phyloP scores from a whole-genome alignment of 2,888 invertebrate genomes.

The Graphium colonna region DNA sequence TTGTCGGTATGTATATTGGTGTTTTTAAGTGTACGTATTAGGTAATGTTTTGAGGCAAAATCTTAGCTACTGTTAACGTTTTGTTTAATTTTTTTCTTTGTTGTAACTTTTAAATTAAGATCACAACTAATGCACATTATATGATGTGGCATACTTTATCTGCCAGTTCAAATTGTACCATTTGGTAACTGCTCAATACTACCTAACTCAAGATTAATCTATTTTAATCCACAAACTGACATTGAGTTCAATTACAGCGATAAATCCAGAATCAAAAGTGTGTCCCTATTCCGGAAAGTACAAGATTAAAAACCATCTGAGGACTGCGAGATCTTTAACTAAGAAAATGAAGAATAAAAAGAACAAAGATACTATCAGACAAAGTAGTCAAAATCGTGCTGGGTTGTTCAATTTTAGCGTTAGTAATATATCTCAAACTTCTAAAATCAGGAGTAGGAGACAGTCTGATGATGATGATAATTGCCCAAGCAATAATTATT shows the following conservation, averaged over 20 bases:
- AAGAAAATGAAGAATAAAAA: constrained; percentile 42
- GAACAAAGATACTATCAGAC: constrained; percentile 50
- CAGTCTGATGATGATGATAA: constrained; percentile 53
- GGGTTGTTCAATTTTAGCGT: constrained; percentile 71
- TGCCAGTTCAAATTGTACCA: too few species aligned
- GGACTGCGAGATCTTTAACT: constrained; percentile 61
- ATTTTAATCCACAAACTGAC: too few species aligned
- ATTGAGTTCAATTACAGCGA: too few species aligned
- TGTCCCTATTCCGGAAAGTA: constrained; percentile 92
- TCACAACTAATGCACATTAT: too few species aligned
- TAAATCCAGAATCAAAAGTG: constrained; percentile 89
- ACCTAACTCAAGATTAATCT: too few species aligned
- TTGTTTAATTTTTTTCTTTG: too few species aligned
- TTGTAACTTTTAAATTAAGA: too few species aligned
- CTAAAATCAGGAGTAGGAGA: constrained; percentile 62
- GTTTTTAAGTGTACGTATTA: too few species aligned
- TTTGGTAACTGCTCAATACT: too few species aligned
- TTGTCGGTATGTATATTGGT: constrained; percentile 95
- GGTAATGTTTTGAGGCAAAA: too few species aligned
- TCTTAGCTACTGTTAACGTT: too few species aligned
- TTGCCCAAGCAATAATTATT: constrained; percentile 81
- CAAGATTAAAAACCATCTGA: constrained; percentile 82
- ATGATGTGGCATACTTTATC: too few species aligned
- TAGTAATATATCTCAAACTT: constrained; percentile 62
- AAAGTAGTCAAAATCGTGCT: constrained; percentile 66